These are phyloP conservation scores for western clawed frog (Xenopus tropicalis) DNA, from an alignment of 2,113 vertebrate genomes.

Conservation along the genomic window DNA sequence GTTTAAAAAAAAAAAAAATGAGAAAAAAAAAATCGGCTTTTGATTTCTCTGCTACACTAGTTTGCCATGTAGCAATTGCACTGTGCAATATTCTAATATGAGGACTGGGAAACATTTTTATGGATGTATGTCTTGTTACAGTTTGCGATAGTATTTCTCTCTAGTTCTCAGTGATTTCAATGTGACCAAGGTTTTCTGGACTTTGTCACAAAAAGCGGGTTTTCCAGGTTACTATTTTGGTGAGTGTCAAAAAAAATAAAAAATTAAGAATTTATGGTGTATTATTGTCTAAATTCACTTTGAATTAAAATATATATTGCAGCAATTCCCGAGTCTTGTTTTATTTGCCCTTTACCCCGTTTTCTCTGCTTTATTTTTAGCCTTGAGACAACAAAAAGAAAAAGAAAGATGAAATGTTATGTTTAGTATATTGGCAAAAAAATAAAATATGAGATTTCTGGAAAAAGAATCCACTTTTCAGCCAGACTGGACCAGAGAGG, in stretches of 20 bases:
- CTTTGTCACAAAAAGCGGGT: slow-evolving; percentile 99
- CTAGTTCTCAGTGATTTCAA: slow-evolving; percentile 99
- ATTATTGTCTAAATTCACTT: slow-evolving; percentile 99
- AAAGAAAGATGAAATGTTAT: no score
- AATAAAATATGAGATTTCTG: no score
- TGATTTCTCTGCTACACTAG: slow-evolving; percentile 92
- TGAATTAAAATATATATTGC: slow-evolving; percentile 99
- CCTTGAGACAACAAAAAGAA: no score
- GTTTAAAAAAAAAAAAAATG: not conserved
- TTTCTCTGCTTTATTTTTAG: no score
- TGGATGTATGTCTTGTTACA: slow-evolving; percentile 99
- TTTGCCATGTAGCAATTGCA: slow-evolving; percentile 99
- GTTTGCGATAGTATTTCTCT: slow-evolving; percentile 99
- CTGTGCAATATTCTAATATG: slow-evolving; percentile 99
- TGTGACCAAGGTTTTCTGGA: slow-evolving; percentile 99
- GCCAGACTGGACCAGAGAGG: no score
- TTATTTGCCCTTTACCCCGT: not conserved
- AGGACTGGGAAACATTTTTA: slow-evolving; percentile 96
- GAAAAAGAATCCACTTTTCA: no score
- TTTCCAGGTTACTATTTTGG: slow-evolving; percentile 99
- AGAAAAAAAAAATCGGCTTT: slow-evolving; percentile 61
- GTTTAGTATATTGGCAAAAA: no score
- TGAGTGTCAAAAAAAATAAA: slow-evolving; percentile 90
- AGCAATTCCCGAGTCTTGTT: slow-evolving; percentile 55
- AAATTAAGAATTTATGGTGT: slow-evolving; percentile 97